Evolutionary conservation across 2,113 vertebrate genomes (phyloP), one percentile per base, ranked within the genome.

Genomic region (Alces alces): DNA sequence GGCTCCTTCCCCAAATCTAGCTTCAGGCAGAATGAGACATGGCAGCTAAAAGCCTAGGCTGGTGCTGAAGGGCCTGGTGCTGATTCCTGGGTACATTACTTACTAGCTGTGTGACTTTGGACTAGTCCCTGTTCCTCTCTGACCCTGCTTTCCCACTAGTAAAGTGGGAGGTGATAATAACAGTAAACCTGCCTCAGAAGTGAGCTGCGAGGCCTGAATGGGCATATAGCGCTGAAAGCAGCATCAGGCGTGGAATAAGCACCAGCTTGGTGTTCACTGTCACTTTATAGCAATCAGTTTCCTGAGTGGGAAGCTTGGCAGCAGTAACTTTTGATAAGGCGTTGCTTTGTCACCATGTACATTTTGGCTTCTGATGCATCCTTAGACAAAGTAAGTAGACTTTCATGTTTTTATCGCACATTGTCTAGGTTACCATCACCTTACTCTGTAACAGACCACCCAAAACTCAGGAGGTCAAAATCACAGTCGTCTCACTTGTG

Each of bases 251-350:
- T 13, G 33, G 33, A 2, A 2, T 0, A 10, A 50, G 50, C 25
- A 21, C 8, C 36, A 0, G 47, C 1, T 3, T 0, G 11, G 70
- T 2, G 1, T 23, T 14, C 5, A 0, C 25, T 12, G 0, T 28
- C 5, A 13, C 43, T 33, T 0, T 21, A 5, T 1, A 1, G 0
- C 33, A 17, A 4, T 27, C 70, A 7, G 21, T 6, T 21, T 70
- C 66, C 87, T 43, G 58, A n/a, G 33, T 15, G 15, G 39, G 66
- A 85, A 33, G 57, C 19, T 43, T 16, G 45, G 25, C 25, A 4
- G 23, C 3, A 7, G 30, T 7, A 30, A 19, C n/a, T 58, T 43
- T 23, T 19, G 9, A 61, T 9, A 6, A 27, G 28, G 21, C 3
- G 9, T 45, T 54, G 57, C 43, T 58, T n/a, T 5, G 21, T 54